phyloP scores from a whole-genome alignment of 2,888 invertebrate genomes.

The Strigamia crassipes region DNA sequence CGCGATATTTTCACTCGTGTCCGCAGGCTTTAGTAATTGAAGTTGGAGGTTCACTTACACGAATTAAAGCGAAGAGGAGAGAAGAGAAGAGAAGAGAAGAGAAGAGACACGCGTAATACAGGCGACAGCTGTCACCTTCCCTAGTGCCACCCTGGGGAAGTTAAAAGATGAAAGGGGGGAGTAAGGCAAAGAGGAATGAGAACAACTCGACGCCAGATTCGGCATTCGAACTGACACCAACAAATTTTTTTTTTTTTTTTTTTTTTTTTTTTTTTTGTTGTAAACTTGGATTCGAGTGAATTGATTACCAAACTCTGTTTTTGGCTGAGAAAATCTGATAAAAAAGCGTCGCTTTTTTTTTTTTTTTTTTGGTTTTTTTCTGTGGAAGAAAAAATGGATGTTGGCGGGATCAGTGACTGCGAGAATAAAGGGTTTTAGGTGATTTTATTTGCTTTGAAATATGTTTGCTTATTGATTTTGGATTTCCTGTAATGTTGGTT shows the following conservation, averaged over 20 bases:
- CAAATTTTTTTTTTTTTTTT: not conserved
- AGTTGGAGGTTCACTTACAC: not conserved
- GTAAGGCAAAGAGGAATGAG: not conserved
- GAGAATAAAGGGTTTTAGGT: not conserved
- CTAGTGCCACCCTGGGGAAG: conserved; percentile 19
- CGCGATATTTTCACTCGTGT: not conserved
- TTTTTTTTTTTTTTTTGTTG: conserved; percentile 12
- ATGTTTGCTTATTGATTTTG: not conserved
- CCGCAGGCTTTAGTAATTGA: conserved; percentile 14
- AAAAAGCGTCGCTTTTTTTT: not conserved
- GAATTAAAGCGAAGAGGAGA: not conserved
- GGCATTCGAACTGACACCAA: not conserved
- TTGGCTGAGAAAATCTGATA: not conserved
- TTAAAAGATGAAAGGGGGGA: not conserved
- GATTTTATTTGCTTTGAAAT: not conserved
- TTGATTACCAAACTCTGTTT: conserved; percentile 26
- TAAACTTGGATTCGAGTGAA: conserved; percentile 19
- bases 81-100: too few relatives aligned
- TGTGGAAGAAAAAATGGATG: not conserved
- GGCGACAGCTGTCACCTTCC: conserved; percentile 28
- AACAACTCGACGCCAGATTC: conserved; percentile 18
- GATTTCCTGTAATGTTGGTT: not conserved
- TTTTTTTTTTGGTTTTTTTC: not conserved
- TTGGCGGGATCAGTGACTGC: not conserved
- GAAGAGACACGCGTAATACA: not conserved